These are phyloP conservation scores for Trinectes maculatus DNA, from an alignment of 2,113 vertebrate species.

Conservation along the genomic window DNA sequence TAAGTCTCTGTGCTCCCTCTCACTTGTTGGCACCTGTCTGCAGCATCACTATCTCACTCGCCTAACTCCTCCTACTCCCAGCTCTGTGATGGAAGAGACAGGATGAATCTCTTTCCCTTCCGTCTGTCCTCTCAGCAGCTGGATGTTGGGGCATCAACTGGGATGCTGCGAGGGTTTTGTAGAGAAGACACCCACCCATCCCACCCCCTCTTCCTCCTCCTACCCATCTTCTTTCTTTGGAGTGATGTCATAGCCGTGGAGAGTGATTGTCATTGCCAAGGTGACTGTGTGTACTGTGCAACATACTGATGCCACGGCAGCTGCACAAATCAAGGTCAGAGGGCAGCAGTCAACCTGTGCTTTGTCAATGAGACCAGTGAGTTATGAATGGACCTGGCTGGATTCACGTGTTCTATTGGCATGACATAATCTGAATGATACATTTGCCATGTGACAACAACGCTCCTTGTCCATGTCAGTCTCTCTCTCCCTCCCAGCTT, in stretches of 20 bases:
- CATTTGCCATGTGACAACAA: conserved; percentile 32
- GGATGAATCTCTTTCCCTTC: conserved; percentile 50
- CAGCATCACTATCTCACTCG: conserved; percentile 77
- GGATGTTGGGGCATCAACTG: conserved; percentile 64
- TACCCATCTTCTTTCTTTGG: conserved; percentile 49
- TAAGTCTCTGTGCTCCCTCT: conserved; percentile 57
- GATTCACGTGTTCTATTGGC: background rate
- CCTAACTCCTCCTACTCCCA: conserved; percentile 63
- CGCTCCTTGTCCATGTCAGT: conserved; percentile 22
- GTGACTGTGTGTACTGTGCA: conserved; percentile 49
- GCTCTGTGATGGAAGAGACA: conserved; percentile 59
- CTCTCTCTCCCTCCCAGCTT: conserved; percentile 46
- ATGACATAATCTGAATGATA: conserved; percentile 35
- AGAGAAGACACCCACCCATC: conserved; percentile 43
- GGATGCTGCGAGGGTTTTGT: conserved; percentile 74
- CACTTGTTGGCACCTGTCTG: conserved; percentile 81
- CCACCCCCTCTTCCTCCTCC: conserved; percentile 11
- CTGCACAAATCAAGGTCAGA: conserved; percentile 44
- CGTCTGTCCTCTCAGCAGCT: conserved; percentile 61
- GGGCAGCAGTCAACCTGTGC: conserved; percentile 5
- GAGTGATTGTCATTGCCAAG: conserved; percentile 64
- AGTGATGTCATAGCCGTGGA: conserved; percentile 71
- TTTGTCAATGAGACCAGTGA: background rate
- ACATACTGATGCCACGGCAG: conserved; percentile 13
- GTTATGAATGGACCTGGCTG: background rate